phyloP scores from a whole-genome alignment of 1,140 invertebrate genomes.

The Drosophila saltans region DNA sequence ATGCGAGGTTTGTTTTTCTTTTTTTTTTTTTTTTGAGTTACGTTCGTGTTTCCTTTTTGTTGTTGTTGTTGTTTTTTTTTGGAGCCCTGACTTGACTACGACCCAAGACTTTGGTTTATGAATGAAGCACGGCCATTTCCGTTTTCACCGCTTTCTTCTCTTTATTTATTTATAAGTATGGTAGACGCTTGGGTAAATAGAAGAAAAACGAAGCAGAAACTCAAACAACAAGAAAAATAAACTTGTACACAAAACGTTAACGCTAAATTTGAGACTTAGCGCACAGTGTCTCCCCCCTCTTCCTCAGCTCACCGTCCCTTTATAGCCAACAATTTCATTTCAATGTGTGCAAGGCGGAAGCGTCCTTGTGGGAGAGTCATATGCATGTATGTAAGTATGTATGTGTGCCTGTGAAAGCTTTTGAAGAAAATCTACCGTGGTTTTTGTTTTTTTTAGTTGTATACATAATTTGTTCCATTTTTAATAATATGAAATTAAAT shows the following conservation, averaged over 20 bases:
- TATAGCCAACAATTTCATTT: not conserved
- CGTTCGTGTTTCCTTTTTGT: constrained; percentile 4
- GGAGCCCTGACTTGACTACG: constrained; percentile 2
- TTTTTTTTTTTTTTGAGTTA: not conserved
- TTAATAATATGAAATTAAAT: constrained; percentile 5
- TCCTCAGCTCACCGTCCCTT: not conserved
- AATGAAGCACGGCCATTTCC: constrained; percentile 61
- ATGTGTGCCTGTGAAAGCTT: constrained; percentile 10
- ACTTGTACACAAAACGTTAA: constrained; percentile 58
- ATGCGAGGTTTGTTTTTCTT: constrained; percentile 1
- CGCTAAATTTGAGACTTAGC: constrained; percentile 72
- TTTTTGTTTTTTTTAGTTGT: not conserved
- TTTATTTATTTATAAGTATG: constrained; percentile 51
- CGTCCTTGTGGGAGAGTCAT: constrained; percentile 66
- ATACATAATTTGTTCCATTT: not conserved
- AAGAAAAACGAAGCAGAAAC: constrained; percentile 65
- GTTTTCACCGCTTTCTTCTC: constrained; percentile 20
- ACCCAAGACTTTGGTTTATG: constrained; percentile 45
- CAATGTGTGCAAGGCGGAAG: constrained; percentile 54
- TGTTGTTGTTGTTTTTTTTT: constrained; percentile 47
- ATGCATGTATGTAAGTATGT: constrained; percentile 31
- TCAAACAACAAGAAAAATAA: constrained; percentile 52
- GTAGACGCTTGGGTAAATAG: constrained; percentile 59
- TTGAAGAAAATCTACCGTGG: constrained; percentile 17
- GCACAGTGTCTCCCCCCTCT: constrained; percentile 26